Percentiles rank a stretch among this genome's conserved stretches.
Conservation (phyloP, 2,888 invertebrate species). For the Pyrrhosoma nymphula region DNA sequence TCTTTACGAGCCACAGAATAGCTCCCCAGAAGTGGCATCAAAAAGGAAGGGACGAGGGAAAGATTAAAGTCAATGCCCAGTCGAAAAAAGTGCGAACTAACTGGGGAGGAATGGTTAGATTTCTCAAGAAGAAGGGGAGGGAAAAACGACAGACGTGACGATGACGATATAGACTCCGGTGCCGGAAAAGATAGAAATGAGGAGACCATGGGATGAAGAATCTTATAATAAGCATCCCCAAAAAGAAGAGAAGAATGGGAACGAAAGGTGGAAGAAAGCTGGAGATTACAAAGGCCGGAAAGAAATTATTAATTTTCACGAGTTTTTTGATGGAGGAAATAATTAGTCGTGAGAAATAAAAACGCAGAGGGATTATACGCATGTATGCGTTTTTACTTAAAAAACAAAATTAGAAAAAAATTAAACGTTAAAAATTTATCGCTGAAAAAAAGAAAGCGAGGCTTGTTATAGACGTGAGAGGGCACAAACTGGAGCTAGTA, state of each 20-base stretch:
- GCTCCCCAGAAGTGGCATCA: not conserved
- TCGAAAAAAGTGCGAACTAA: not conserved
- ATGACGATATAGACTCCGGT: not conserved
- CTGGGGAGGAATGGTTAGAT: not conserved
- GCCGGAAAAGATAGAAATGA: not conserved
- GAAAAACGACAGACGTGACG: not conserved
- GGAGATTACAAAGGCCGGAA: not conserved
- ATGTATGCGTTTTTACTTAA: no score
- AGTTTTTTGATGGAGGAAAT: not conserved
- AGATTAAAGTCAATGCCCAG: not conserved
- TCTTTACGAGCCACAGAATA: no score
- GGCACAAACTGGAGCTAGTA: no score
- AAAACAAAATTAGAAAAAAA: no score
- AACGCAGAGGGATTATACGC: no score
- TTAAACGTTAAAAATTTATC: no score
- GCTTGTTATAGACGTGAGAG: no score
- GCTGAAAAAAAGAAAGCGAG: no score
- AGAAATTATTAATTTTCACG: not conserved
- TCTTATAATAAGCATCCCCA: not conserved
- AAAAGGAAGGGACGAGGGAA: not conserved
- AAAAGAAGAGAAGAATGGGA: not conserved
- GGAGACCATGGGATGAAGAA: not conserved
- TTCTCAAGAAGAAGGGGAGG: not conserved
- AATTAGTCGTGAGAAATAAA: not conserved
- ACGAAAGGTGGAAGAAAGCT: not conserved